Base-by-base conservation (phyloP, 2,888 invertebrate genomes). In the Gibbula magus region DNA sequence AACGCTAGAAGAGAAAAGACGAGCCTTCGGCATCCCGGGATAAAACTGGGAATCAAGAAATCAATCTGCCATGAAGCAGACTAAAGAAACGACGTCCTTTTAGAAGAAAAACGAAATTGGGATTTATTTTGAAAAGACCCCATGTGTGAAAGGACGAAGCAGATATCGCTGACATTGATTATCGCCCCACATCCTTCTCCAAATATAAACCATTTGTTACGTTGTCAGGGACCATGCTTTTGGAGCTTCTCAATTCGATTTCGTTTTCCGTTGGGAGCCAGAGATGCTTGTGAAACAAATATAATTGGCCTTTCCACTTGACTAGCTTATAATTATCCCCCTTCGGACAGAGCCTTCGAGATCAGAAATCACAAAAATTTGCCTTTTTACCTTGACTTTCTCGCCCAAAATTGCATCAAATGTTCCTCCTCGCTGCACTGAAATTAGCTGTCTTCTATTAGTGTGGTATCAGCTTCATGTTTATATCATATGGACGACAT, bases 161-260 rank as follows among this genome's bases (percentile, higher is more conserved):
- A 45, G 45, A 45, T 45, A 13, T 45, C 45, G 18, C 29, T 29
- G 16, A 25, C 7, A 61, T 61, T n/a, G 61, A 61, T 61, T 29
- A 61, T 25, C 16, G 29, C 18, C 29, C 61, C 0, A 61, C 61
- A 61, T 61, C 61, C 25, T 29, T 61, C 61, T 61, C 61, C 22
- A 61, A 61, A 61, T 61, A 61, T 29, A 61, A 61, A 61, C 18
- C 61, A 61, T 61, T 61, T 61, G 61, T 61, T 61, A 61, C 29
- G 61, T 5, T 25, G 61, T 61, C 61, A 61, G 61, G 61, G 18
- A 29, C 29, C 13, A 29, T 13, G 25, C 25, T 29, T 18, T 61
- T 61, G 25, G 16, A 45, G 45, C 25, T 22, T 61, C 5, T 61
- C 61, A 10, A 29, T 61, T 61, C 61, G 61, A 61, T 61, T 29